Evolutionary conservation across 2,888 invertebrate genomes (phyloP).

Genomic region (Melanotus villosus): DNA sequence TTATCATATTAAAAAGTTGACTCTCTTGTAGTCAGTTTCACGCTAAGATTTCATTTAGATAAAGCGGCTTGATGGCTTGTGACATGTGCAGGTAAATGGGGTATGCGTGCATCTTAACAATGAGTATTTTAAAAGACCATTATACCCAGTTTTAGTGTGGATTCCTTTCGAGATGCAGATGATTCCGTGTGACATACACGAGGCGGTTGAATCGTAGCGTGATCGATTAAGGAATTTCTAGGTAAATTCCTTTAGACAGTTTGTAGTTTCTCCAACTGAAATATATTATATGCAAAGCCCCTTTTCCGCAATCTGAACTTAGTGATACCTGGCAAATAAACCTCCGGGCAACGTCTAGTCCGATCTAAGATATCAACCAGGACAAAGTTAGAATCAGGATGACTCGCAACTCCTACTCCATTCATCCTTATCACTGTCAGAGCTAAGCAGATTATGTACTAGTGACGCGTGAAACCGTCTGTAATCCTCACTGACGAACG

Average conservation of each 20-base stretch:
- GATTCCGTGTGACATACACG: slow-evolving; percentile 31
- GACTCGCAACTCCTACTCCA: slow-evolving; percentile 66
- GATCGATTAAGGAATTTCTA: slow-evolving; percentile 30
- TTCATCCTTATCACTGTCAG: slow-evolving; percentile 75
- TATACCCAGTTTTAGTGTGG: slow-evolving; percentile 44
- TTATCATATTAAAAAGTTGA: slow-evolving; percentile 64
- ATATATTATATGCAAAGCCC: slow-evolving; percentile 10
- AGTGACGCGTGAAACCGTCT: slow-evolving; percentile 70
- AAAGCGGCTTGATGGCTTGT: slow-evolving; percentile 61
- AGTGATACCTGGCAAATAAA: slow-evolving; percentile 32
- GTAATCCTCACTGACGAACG: slow-evolving; percentile 68
- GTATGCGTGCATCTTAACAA: slow-evolving; percentile 62
- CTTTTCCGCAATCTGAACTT: slow-evolving; percentile 5
- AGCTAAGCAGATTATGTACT: slow-evolving; percentile 73
- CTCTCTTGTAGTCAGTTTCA: slow-evolving; percentile 55
- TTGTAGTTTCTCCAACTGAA: not conserved
- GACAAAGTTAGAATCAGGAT: slow-evolving; percentile 53
- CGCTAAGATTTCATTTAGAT: slow-evolving; percentile 66
- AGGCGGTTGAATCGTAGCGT: not conserved
- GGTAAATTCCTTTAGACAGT: not conserved
- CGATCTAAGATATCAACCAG: slow-evolving; percentile 44
- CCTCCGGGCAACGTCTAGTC: slow-evolving; percentile 45
- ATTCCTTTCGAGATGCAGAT: slow-evolving; percentile 41
- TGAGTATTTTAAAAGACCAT: slow-evolving; percentile 60
- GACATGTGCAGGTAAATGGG: slow-evolving; percentile 64